These are phyloP conservation scores for Crocidura indochinensis DNA, from an alignment of 2,797 vertebrate genomes.

Conservation along the genomic window DNA sequence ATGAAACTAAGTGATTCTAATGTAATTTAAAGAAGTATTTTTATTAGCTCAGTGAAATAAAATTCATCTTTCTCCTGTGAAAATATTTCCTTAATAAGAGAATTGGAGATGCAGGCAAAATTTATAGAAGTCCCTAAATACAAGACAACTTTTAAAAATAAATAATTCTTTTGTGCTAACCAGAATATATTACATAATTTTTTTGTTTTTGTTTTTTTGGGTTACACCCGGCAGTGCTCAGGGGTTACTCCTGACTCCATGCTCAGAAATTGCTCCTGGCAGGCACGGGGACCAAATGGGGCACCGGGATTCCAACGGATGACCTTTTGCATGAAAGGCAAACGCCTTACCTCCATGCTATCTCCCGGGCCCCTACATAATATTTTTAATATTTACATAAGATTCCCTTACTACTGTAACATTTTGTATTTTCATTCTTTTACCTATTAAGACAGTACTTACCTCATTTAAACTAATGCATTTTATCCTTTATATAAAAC, in stretches of 20 bases:
- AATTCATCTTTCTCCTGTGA: conserved; percentile 52
- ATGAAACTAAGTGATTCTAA: conserved; percentile 34
- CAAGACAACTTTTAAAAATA: conserved; percentile 27
- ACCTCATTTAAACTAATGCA: conserved; percentile 81
- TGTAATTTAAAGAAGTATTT: conserved; percentile 46
- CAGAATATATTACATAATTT: conserved; percentile 64
- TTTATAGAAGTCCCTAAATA: conserved; percentile 37
- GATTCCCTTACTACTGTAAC: conserved; percentile 55
- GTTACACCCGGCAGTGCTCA: too few relatives aligned
- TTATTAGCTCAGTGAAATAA: conserved; percentile 60
- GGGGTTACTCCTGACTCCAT: too few relatives aligned
- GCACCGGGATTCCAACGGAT: too few relatives aligned
- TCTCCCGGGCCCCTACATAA: too few relatives aligned
- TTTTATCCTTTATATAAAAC: conserved; percentile 59
- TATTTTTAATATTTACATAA: conserved; percentile 70
- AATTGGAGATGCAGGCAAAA: conserved; percentile 52
- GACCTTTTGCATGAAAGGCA: too few relatives aligned
- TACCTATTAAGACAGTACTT: conserved; percentile 79
- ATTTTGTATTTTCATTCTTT: conserved; percentile 45
- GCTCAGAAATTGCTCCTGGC: too few relatives aligned
- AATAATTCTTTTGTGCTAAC: not conserved
- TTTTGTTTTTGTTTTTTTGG: too few relatives aligned
- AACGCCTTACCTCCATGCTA: too few relatives aligned
- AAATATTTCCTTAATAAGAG: conserved; percentile 59
- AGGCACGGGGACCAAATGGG: too few relatives aligned